Conservation (phyloP, 2,797 vertebrate genomes). For the Todus mexicanus region DNA sequence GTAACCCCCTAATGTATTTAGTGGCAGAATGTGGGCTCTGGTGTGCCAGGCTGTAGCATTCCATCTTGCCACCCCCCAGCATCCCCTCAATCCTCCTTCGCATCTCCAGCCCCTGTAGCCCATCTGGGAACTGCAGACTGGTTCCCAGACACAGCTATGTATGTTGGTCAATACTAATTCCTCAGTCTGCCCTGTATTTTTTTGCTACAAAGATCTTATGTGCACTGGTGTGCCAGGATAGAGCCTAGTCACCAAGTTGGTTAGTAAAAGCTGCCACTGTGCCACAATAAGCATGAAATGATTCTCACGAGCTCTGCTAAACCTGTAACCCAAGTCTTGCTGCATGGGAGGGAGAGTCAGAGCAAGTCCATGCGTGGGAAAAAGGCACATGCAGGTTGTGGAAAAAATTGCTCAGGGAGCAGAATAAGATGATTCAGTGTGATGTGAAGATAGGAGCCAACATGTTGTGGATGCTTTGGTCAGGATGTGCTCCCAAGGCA, state of each 20-base stretch:
- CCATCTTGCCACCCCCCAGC: background rate
- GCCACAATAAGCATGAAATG: background rate
- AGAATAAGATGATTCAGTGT: rapidly evolving
- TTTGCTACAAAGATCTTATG: background rate
- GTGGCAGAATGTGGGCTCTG: background rate
- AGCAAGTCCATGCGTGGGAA: background rate
- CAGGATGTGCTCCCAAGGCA: background rate
- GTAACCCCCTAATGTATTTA: background rate
- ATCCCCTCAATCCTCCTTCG: background rate
- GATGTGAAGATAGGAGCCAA: background rate
- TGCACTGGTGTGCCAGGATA: background rate
- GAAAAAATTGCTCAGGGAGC: background rate
- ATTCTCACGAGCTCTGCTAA: background rate
- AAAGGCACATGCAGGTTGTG: background rate
- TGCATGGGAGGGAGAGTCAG: background rate
- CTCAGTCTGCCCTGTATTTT: background rate
- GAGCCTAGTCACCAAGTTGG: rapidly evolving
- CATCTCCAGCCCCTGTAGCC: background rate
- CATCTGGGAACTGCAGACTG: background rate
- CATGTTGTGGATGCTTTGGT: rapidly evolving
- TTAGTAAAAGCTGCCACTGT: background rate
- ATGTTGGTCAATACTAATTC: background rate
- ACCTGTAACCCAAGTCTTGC: background rate
- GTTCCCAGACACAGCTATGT: background rate
- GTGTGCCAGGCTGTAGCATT: background rate